A percentile compares a stretch with the other conserved stretches of the same genome.
phyloP scores from a whole-genome alignment of 2,888 invertebrate species.

The Disparrhopalites patrizii region DNA sequence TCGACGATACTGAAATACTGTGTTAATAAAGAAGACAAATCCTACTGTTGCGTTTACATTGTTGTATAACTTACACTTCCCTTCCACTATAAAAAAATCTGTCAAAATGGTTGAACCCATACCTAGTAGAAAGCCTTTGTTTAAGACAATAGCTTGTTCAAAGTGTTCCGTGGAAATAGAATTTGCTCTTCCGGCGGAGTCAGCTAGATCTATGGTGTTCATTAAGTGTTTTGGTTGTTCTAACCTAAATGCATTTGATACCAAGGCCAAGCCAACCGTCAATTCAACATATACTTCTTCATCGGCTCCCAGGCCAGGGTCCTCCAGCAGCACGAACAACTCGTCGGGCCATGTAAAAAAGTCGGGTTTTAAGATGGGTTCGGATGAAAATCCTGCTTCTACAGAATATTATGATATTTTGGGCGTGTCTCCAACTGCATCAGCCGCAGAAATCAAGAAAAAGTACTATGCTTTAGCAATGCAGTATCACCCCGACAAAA shows the following conservation, averaged over 20 bases:
- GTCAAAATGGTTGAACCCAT: conserved; percentile 35
- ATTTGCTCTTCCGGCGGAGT: conserved; percentile 22
- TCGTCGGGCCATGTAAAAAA: conserved; percentile 20
- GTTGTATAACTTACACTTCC: too few species aligned
- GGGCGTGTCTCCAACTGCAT: conserved; percentile 37
- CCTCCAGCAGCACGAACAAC: conserved; percentile 17
- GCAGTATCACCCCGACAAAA: conserved; percentile 43
- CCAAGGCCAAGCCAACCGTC: neutral
- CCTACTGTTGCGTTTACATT: too few species aligned
- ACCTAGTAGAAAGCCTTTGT: conserved; percentile 42
- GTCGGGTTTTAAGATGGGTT: conserved; percentile 40
- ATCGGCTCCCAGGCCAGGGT: conserved; percentile 19
- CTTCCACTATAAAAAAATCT: too few species aligned
- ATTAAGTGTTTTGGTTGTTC: conserved; percentile 11
- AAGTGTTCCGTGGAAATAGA: conserved; percentile 33
- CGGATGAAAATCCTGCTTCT: conserved; percentile 44
- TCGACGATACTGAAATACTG: too few species aligned
- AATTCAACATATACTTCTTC: conserved; percentile 16
- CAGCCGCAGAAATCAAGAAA: conserved; percentile 44
- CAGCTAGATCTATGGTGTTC: conserved; percentile 4
- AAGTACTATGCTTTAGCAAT: conserved; percentile 38
- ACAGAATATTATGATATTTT: conserved; percentile 46
- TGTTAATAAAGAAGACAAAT: too few species aligned
- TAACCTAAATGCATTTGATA: conserved; percentile 14
- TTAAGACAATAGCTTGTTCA: conserved; percentile 39